Evolutionary conservation across 1,140 invertebrate genomes (phyloP).

Genomic region (Mercenaria mercenaria): DNA sequence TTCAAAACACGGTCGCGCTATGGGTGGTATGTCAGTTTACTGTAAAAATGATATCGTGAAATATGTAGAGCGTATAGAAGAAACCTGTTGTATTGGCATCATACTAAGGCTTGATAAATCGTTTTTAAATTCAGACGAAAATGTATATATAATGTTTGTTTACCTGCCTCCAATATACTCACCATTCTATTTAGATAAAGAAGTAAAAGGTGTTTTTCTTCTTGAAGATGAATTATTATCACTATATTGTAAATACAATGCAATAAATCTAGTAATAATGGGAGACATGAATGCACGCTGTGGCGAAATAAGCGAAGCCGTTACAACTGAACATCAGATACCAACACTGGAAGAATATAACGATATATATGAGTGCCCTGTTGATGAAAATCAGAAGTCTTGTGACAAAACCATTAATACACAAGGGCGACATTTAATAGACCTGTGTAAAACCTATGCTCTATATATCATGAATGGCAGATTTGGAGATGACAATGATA

Average conservation of each 20-base stretch:
- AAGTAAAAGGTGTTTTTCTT: neutral
- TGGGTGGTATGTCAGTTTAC: neutral
- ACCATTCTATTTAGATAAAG: neutral
- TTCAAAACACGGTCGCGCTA: neutral
- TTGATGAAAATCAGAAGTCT: neutral
- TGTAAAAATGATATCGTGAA: neutral
- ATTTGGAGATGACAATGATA: slow-evolving; percentile 6
- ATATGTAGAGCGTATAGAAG: neutral
- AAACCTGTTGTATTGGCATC: neutral
- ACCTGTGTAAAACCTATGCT: neutral
- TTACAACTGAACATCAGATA: neutral
- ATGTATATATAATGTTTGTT: neutral
- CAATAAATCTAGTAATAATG: neutral
- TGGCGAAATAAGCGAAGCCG: neutral
- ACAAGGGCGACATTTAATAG: neutral
- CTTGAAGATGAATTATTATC: neutral
- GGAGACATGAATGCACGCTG: neutral
- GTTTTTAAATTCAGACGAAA: neutral
- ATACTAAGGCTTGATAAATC: neutral
- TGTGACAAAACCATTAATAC: slow-evolving; percentile 9
- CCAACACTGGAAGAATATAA: neutral
- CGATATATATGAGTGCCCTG: neutral
- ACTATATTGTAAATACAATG: neutral
- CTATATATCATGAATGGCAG: neutral
- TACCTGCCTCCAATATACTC: neutral